A percentile compares a stretch with the other conserved stretches of the same genome.
phyloP scores from a whole-genome alignment of 2,113 vertebrate genomes.

The Bubo bubo region DNA sequence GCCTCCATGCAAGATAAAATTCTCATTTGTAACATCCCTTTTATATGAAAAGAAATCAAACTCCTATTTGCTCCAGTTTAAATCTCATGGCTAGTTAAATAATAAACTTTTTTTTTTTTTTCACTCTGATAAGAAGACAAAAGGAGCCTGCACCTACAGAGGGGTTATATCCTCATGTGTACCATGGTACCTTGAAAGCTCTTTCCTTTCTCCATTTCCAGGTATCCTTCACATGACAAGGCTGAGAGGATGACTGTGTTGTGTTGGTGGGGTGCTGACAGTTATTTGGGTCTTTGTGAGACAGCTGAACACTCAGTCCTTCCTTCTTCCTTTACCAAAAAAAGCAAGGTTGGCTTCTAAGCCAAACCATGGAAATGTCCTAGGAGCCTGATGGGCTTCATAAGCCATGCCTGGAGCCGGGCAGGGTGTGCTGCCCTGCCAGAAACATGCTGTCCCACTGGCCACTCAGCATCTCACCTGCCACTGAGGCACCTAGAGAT shows the following conservation, averaged over 20 bases:
- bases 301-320: neutral
- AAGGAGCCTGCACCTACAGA: neutral
- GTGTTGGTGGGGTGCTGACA: neutral
- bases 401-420: neutral
- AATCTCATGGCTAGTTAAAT: slow-evolving; percentile 51
- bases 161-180: neutral
- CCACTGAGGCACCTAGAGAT: neutral
- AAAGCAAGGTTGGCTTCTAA: neutral
- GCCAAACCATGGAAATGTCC: neutral
- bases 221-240: neutral
- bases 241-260: neutral
- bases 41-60: slow-evolving; percentile 77
- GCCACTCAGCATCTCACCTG: neutral
- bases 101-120: neutral
- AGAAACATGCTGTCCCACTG: accelerated
- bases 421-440: neutral
- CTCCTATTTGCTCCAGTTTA: slow-evolving; percentile 68
- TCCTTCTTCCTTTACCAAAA: neutral
- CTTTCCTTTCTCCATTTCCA: neutral
- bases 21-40: slow-evolving; percentile 75
- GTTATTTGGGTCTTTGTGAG: neutral
- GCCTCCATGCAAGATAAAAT: slow-evolving; percentile 73
- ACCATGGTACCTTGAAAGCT: neutral
- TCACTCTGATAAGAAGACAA: neutral
- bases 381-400: neutral